Percentiles rank a stretch among this genome's conserved stretches.
Evolutionary conservation across 2,888 invertebrate species (phyloP).

Genomic region (Shargacucullia verbasci): DNA sequence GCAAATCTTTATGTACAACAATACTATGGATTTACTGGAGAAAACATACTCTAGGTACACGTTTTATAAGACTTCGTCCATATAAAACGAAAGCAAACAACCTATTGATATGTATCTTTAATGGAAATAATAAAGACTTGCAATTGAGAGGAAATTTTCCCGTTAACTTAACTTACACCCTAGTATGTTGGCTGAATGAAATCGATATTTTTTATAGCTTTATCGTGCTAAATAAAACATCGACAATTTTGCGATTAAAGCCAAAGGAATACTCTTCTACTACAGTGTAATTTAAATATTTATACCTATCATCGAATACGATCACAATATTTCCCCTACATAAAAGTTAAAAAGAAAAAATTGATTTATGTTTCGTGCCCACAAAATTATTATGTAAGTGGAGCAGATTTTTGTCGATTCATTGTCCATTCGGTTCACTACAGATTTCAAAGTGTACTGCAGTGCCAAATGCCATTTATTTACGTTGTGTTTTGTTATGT

Average conservation of each 20-base stretch:
- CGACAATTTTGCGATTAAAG: background rate
- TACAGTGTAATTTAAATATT: slow-evolving; percentile 15
- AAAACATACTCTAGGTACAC: slow-evolving; percentile 41
- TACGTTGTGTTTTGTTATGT: slow-evolving; percentile 43
- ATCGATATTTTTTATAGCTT: too few species aligned
- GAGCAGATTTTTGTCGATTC: slow-evolving; percentile 77
- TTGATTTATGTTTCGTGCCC: slow-evolving; percentile 47
- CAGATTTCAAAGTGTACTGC: slow-evolving; percentile 65
- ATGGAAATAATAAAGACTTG: too few species aligned
- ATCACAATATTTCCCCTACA: slow-evolving; percentile 7
- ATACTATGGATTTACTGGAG: slow-evolving; percentile 58
- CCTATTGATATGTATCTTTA: too few species aligned
- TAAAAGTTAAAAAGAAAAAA: slow-evolving; percentile 44
- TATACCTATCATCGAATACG: too few species aligned
- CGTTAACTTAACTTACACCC: too few species aligned
- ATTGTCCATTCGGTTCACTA: slow-evolving; percentile 71
- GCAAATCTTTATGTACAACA: slow-evolving; percentile 57
- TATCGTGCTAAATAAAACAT: too few species aligned
- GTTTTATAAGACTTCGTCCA: slow-evolving; percentile 5
- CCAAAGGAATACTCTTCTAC: background rate
- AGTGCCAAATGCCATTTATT: slow-evolving; percentile 74
- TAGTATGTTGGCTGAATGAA: too few species aligned
- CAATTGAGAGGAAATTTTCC: too few species aligned
- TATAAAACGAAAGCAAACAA: background rate
- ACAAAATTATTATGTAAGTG: slow-evolving; percentile 74